Conservation (phyloP, 64 coral and sea anemone genomes). For the Cladopsammia gracilis region DNA sequence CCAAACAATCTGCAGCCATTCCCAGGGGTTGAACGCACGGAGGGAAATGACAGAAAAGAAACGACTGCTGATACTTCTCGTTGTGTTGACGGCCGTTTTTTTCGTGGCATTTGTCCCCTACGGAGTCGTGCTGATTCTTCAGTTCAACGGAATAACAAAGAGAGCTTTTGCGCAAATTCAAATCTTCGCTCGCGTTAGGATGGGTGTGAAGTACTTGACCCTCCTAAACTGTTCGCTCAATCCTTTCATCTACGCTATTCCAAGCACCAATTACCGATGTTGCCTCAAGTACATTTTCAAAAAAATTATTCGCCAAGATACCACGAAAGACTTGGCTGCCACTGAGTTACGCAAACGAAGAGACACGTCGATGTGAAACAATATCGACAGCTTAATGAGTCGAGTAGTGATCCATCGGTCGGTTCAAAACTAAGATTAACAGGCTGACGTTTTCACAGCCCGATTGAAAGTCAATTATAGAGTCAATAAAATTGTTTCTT, state of each 20-base stretch:
- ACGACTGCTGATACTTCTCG: slow-evolving; percentile 13
- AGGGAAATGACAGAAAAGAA: slow-evolving; percentile 24
- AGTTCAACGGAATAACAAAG: not conserved
- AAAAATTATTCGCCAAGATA: not conserved
- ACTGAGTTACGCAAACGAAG: not conserved
- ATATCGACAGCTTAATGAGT: too few relatives aligned
- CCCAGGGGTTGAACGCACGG: not conserved
- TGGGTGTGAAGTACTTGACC: not conserved
- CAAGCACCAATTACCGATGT: slow-evolving; percentile 11
- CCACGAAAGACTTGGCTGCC: not conserved
- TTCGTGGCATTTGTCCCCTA: slow-evolving; percentile 47
- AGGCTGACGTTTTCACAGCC: too few relatives aligned
- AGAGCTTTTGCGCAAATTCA: too few relatives aligned
- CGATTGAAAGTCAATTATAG: too few relatives aligned
- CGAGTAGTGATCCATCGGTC: too few relatives aligned
- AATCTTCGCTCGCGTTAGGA: not conserved
- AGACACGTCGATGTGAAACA: not conserved
- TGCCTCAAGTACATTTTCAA: not conserved
- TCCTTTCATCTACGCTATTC: slow-evolving; percentile 3
- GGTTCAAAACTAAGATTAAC: too few relatives aligned
- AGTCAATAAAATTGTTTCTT: too few relatives aligned
- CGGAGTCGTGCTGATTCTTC: slow-evolving; percentile 22
- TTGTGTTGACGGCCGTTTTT: slow-evolving; percentile 24
- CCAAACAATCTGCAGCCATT: slow-evolving; percentile 41
- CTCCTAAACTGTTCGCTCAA: not conserved